Conservation (phyloP, 1,140 invertebrate genomes). For the Thrips palmi region DNA sequence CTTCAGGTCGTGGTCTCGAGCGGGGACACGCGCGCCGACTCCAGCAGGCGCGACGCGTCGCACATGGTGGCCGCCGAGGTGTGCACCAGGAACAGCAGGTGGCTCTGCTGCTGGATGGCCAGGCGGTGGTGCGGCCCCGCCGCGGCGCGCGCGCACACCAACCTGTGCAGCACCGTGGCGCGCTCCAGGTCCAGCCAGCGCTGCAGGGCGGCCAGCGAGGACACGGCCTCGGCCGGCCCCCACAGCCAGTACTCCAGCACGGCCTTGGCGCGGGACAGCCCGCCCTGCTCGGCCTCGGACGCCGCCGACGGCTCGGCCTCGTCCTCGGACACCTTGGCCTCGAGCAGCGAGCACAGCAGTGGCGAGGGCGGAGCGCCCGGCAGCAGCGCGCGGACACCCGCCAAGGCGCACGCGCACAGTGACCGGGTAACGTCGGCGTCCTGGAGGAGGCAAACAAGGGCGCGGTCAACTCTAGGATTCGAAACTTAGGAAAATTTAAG, state of each 20-base stretch:
- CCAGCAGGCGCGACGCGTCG: slow-evolving; percentile 34
- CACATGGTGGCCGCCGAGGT: slow-evolving; percentile 61
- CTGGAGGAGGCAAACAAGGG: too few species aligned
- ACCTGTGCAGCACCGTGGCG: slow-evolving; percentile 56
- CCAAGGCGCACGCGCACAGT: slow-evolving; percentile 54
- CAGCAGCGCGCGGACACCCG: slow-evolving; percentile 44
- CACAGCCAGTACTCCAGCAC: slow-evolving; percentile 67
- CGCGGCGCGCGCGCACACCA: slow-evolving; percentile 47
- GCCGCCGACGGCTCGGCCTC: slow-evolving; percentile 53
- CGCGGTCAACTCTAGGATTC: too few species aligned
- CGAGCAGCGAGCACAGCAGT: slow-evolving; percentile 42
- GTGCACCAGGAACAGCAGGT: slow-evolving; percentile 59
- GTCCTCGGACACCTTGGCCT: slow-evolving; percentile 42
- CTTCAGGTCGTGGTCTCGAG: slow-evolving; percentile 5
- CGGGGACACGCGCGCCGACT: not conserved
- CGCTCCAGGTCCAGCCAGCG: slow-evolving; percentile 68
- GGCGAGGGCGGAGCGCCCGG: slow-evolving; percentile 40
- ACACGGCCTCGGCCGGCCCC: slow-evolving; percentile 54
- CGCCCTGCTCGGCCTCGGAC: slow-evolving; percentile 26
- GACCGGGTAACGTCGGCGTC: too few species aligned
- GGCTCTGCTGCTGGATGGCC: slow-evolving; percentile 57
- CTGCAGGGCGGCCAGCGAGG: slow-evolving; percentile 32
- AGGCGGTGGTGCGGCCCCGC: slow-evolving; percentile 51
- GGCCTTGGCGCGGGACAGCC: slow-evolving; percentile 32
- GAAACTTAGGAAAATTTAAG: too few species aligned